Evolutionary conservation across 1,140 invertebrate genomes (phyloP).

Genomic region (Diorhabda sublineata): DNA sequence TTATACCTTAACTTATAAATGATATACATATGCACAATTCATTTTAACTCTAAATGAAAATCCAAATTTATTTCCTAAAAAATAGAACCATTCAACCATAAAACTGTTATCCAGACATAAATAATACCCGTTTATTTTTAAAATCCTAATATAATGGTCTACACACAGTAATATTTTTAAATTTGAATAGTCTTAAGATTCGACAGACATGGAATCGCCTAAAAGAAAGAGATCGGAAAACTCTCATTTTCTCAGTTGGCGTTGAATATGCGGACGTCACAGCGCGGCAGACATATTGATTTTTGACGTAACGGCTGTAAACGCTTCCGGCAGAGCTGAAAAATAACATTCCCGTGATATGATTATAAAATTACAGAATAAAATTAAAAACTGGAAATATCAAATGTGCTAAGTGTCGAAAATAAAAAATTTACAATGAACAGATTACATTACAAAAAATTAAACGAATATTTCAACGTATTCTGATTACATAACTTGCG

Average conservation of each 20-base stretch:
- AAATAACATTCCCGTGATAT: neutral
- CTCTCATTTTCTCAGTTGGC: slow-evolving; percentile 8
- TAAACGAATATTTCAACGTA: too few species aligned
- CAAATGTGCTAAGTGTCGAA: too few species aligned
- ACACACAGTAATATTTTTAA: too few species aligned
- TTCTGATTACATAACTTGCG: too few species aligned
- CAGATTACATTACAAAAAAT: too few species aligned
- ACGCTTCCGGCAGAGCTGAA: neutral
- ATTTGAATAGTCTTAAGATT: too few species aligned
- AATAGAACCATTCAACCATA: neutral
- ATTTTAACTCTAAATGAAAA: neutral
- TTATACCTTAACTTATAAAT: neutral
- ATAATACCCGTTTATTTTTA: neutral
- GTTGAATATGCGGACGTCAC: slow-evolving; percentile 6
- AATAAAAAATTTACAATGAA: too few species aligned
- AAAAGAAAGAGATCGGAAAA: slow-evolving; percentile 3
- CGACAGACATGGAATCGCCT: neutral
- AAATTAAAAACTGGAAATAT: too few species aligned
- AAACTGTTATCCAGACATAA: neutral
- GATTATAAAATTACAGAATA: too few species aligned
- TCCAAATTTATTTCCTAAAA: neutral
- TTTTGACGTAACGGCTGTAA: slow-evolving; percentile 2
- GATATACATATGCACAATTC: too few species aligned
- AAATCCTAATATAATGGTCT: neutral
- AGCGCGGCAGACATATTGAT: slow-evolving; percentile 14